Evolutionary conservation across 1,140 invertebrate genomes (phyloP).

Genomic region (Lepidostoma basale): DNA sequence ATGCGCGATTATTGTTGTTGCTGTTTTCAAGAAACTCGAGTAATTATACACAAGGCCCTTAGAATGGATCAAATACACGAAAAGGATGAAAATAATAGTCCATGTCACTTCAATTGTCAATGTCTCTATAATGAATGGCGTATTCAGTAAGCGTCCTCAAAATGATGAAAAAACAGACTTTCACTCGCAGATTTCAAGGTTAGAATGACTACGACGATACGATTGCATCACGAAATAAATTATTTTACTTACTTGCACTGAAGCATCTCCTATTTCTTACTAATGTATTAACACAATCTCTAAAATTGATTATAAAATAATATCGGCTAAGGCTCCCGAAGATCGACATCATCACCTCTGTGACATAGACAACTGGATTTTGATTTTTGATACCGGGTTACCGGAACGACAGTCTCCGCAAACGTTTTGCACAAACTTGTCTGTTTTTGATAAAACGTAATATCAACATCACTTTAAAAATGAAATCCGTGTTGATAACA

Average conservation of each 20-base stretch:
- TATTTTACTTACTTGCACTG: conserved; percentile 29
- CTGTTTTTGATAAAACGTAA: conserved; percentile 19
- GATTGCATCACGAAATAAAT: conserved; percentile 28
- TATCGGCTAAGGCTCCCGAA: neutral
- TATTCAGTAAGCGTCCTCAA: neutral
- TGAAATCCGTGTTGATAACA: conserved; percentile 84
- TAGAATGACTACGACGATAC: conserved; percentile 24
- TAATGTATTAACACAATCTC: conserved; percentile 15
- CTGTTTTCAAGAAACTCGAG: too few relatives aligned
- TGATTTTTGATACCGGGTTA: too few relatives aligned
- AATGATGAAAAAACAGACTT: conserved; percentile 17
- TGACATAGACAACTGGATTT: conserved; percentile 36
- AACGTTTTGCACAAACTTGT: neutral
- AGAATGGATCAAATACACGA: too few relatives aligned
- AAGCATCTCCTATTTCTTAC: conserved; percentile 14
- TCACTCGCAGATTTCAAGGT: conserved; percentile 32
- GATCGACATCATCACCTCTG: conserved; percentile 20
- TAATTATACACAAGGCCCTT: too few relatives aligned
- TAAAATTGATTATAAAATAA: conserved; percentile 19
- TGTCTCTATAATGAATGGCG: too few relatives aligned
- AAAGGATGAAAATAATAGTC: too few relatives aligned
- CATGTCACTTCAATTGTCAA: too few relatives aligned
- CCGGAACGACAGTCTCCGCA: neutral
- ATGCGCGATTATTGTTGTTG: too few relatives aligned
- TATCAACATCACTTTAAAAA: conserved; percentile 49